Percentiles rank a stretch among this genome's conserved stretches.
phyloP scores from a whole-genome alignment of 2,113 vertebrate species.

The Falcunculus frontatus region DNA sequence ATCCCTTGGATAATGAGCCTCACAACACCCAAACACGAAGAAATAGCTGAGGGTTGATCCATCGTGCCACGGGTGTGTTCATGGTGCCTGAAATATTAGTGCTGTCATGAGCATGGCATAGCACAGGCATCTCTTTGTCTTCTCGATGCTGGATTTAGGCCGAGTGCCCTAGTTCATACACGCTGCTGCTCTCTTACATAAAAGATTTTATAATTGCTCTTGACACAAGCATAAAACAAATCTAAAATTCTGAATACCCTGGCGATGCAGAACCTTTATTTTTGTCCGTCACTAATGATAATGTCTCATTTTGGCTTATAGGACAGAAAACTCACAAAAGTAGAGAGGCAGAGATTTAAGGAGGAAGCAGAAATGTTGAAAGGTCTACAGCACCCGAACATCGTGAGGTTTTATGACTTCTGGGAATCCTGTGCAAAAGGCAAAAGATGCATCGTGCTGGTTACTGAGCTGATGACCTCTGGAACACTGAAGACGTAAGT shows the following conservation, averaged over 20 bases:
- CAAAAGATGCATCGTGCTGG: constrained; percentile 93
- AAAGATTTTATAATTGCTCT: constrained; percentile 14
- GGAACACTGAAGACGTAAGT: constrained; percentile 98
- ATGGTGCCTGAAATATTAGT: background rate
- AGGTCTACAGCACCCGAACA: constrained; percentile 96
- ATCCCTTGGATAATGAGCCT: background rate
- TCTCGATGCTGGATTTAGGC: background rate
- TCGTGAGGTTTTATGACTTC: constrained; percentile 97
- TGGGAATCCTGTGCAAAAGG: constrained; percentile 95
- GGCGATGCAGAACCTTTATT: background rate
- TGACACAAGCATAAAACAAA: background rate
- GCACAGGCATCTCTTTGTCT: background rate
- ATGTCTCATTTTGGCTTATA: constrained; percentile 36
- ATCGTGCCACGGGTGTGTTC: background rate
- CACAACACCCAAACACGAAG: background rate
- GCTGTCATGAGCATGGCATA: background rate
- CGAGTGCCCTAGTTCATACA: background rate
- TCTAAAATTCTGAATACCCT: background rate
- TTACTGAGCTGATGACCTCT: constrained; percentile 97
- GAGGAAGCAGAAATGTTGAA: constrained; percentile 98
- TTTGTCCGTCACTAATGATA: background rate
- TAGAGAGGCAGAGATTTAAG: constrained; percentile 93
- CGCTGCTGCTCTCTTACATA: background rate
- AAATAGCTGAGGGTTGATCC: background rate
- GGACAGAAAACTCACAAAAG: constrained; percentile 95